Evolutionary conservation across 2,888 invertebrate genomes (phyloP).

Genomic region (Nesidiocoris tenuis): DNA sequence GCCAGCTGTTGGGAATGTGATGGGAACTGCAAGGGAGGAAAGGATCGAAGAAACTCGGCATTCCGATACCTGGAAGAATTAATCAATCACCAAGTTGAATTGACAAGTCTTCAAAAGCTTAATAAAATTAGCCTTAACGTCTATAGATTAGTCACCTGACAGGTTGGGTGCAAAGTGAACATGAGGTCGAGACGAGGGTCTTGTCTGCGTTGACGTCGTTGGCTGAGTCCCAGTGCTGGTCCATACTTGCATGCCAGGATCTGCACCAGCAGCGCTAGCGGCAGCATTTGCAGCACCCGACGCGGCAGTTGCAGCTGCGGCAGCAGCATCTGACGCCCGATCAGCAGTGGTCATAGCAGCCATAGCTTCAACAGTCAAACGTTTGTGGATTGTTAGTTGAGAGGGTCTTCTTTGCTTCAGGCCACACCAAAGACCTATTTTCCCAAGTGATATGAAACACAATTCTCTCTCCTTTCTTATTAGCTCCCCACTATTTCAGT

Average conservation of each 20-base stretch:
- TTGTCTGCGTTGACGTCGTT: conserved; percentile 69
- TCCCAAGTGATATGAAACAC: too few relatives aligned
- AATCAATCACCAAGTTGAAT: background rate
- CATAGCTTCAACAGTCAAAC: conserved; percentile 50
- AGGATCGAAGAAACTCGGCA: conserved; percentile 60
- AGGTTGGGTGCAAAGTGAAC: conserved; percentile 56
- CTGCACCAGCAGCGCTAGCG: conserved; percentile 12
- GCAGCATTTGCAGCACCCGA: conserved; percentile 10
- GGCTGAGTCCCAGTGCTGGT: conserved; percentile 68
- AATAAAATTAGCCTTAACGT: background rate
- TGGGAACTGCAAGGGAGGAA: conserved; percentile 73
- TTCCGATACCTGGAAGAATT: conserved; percentile 37
- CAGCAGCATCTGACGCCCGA: conserved; percentile 49
- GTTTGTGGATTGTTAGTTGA: too few relatives aligned
- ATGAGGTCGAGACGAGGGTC: conserved; percentile 68
- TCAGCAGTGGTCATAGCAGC: conserved; percentile 46
- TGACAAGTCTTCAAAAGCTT: background rate
- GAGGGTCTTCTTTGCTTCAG: too few relatives aligned
- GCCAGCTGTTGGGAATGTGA: conserved; percentile 58
- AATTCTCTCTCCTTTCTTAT: too few relatives aligned
- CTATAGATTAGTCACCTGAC: conserved; percentile 9
- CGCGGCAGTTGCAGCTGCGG: conserved; percentile 3
- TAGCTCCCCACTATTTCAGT: too few relatives aligned
- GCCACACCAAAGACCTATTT: too few relatives aligned
- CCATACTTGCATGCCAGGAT: conserved; percentile 55